These are phyloP conservation scores for Chunga burmeisteri DNA, from an alignment of 2,113 vertebrate genomes.

Conservation along the genomic window DNA sequence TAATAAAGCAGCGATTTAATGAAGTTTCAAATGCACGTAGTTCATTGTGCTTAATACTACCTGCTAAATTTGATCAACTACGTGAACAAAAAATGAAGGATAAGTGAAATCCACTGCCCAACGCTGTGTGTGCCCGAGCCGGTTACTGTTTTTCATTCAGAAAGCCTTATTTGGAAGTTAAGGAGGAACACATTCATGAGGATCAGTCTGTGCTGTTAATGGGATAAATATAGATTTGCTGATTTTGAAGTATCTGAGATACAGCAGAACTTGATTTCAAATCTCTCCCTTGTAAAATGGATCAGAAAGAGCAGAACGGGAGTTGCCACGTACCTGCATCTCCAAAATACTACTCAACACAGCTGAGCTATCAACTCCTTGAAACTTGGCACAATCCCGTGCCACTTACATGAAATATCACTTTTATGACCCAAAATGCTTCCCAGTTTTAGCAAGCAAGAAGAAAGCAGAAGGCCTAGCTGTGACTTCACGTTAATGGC, in stretches of 20 bases:
- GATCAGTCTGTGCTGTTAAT: constrained; percentile 26
- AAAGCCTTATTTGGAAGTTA: constrained; percentile 44
- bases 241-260: constrained; percentile 32
- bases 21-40: neutral
- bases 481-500: neutral
- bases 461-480: neutral
- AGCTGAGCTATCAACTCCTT: neutral
- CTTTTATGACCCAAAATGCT: neutral
- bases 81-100: neutral
- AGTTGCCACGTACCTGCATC: neutral
- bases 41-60: neutral
- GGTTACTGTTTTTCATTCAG: constrained; percentile 40
- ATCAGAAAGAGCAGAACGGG: neutral
- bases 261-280: neutral
- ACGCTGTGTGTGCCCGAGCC: neutral
- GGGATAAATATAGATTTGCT: constrained; percentile 44
- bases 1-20: neutral
- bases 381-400: neutral
- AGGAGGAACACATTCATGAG: constrained; percentile 6
- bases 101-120: neutral
- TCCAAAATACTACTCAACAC: neutral
- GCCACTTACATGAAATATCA: neutral
- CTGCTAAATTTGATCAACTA: neutral
- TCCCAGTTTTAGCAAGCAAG: neutral
- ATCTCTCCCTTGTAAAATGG: neutral